These are phyloP conservation scores for Orthosia cruda DNA, from an alignment of 2,888 invertebrate species.

Conservation along the genomic window DNA sequence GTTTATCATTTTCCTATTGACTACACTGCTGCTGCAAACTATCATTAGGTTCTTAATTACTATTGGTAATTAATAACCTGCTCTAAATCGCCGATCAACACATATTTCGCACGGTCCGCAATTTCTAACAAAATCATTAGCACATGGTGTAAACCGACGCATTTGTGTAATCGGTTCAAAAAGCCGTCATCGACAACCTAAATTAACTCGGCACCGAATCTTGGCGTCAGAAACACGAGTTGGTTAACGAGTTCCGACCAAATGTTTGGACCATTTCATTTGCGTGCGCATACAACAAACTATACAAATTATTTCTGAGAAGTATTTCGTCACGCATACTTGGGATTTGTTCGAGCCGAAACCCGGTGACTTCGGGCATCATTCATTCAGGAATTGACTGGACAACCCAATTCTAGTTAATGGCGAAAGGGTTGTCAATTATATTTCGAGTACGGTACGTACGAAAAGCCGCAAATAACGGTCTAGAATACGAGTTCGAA, in stretches of 20 bases:
- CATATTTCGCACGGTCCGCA: constrained; percentile 15
- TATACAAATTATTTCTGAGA: constrained; percentile 82
- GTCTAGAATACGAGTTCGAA: constrained; percentile 64
- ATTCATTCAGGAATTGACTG: constrained; percentile 79
- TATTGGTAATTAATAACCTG: constrained; percentile 36
- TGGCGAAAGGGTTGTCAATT: constrained; percentile 73
- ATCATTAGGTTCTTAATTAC: constrained; percentile 27
- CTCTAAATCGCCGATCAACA: constrained; percentile 47
- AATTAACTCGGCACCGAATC: constrained; percentile 74
- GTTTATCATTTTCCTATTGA: constrained; percentile 2
- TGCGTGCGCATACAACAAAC: constrained; percentile 80
- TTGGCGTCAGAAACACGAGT: constrained; percentile 76
- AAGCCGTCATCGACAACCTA: constrained; percentile 72
- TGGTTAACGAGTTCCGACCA: constrained; percentile 80
- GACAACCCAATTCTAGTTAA: constrained; percentile 75
- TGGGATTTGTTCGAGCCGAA: constrained; percentile 77
- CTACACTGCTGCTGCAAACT: constrained; percentile 6
- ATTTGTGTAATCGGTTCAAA: constrained; percentile 74
- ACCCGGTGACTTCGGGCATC: constrained; percentile 75
- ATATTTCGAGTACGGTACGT: constrained; percentile 68
- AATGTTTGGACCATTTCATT: constrained; percentile 81
- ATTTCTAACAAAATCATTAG: constrained; percentile 58
- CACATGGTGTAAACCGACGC: constrained; percentile 66
- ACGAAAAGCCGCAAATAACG: constrained; percentile 69
- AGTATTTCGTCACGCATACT: constrained; percentile 81